Percentiles rank a stretch among this genome's conserved stretches.
Conservation (phyloP, 2,888 invertebrate genomes). For the Eristalinus aeneus region DNA sequence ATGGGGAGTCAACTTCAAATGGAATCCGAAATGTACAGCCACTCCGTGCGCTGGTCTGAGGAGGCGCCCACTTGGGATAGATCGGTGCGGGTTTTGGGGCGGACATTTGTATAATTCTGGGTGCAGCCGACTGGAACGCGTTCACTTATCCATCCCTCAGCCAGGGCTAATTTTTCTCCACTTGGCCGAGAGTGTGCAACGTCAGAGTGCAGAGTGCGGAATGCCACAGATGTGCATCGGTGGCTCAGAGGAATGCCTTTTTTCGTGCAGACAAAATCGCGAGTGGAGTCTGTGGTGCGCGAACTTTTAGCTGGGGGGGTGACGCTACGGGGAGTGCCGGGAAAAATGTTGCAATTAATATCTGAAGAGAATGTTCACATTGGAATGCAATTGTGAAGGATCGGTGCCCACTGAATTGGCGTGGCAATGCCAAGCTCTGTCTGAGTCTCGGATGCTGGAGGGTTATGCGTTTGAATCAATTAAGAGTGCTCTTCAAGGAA, state of each 20-base stretch:
- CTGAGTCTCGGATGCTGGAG: neutral
- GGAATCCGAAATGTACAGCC: conserved; percentile 7
- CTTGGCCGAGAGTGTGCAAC: neutral
- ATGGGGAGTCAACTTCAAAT: conserved; percentile 8
- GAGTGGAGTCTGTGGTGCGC: neutral
- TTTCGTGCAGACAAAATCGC: conserved; percentile 3
- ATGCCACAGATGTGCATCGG: neutral
- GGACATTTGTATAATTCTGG: neutral
- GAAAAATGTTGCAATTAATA: conserved; percentile 44
- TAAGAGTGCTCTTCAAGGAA: neutral
- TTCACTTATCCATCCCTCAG: conserved; percentile 35
- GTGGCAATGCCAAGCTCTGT: neutral
- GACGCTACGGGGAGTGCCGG: neutral
- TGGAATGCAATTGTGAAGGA: conserved; percentile 8
- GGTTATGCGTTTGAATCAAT: neutral
- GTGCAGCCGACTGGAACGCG: conserved; percentile 36
- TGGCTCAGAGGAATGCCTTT: conserved; percentile 5
- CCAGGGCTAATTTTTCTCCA: neutral
- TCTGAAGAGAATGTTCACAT: conserved; percentile 16
- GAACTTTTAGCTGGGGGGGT: neutral
- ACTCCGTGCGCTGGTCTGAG: neutral
- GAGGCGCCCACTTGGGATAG: neutral
- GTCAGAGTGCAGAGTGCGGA: neutral
- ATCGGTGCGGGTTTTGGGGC: no score
- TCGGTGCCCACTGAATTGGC: neutral